Evolutionary conservation across 2,113 vertebrate genomes (phyloP).

Genomic region (Gorsachius goisagi): DNA sequence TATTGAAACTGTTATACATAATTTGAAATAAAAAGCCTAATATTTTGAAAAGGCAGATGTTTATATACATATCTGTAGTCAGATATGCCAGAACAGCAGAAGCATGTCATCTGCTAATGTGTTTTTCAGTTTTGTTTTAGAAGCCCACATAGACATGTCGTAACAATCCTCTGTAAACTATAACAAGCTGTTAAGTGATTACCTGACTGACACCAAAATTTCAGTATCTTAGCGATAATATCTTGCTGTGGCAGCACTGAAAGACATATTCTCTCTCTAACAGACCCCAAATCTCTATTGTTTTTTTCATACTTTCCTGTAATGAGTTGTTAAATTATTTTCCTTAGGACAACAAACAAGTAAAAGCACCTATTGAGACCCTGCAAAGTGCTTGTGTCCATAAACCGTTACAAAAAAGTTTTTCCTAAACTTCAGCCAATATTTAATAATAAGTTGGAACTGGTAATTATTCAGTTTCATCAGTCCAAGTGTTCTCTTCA

Average conservation of each 20-base stretch:
- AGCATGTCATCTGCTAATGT: neutral
- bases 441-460: neutral
- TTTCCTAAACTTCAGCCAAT: neutral
- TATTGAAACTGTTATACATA: neutral
- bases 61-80: neutral
- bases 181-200: neutral
- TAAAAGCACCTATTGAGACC: neutral
- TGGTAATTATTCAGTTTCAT: slow-evolving; percentile 14
- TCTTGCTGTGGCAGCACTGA: neutral
- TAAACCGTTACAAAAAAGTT: neutral
- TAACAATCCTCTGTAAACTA: neutral
- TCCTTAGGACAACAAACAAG: neutral
- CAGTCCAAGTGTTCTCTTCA: neutral
- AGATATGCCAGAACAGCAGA: neutral
- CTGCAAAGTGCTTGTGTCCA: neutral
- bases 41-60: neutral
- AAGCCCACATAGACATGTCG: neutral
- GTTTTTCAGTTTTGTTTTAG: neutral
- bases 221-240: neutral
- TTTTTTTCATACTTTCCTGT: neutral
- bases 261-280: neutral
- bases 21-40: neutral
- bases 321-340: neutral
- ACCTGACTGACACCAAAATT: neutral
- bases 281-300: neutral